These are phyloP conservation scores for Ceryle rudis DNA, from an alignment of 2,797 vertebrate species.

Conservation along the genomic window DNA sequence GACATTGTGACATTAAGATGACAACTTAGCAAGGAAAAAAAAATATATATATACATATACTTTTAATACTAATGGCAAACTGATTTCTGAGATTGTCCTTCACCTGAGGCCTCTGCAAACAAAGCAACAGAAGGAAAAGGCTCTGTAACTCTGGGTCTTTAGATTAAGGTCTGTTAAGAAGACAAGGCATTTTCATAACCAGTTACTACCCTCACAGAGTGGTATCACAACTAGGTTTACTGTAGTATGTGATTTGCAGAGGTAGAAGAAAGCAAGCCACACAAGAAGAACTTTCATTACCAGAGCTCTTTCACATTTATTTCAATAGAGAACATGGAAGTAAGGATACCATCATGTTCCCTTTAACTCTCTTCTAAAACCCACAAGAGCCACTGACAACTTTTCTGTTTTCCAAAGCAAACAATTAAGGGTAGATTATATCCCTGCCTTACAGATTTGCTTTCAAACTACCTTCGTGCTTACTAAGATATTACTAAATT, in stretches of 20 bases:
- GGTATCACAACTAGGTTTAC: background rate
- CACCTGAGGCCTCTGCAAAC: background rate
- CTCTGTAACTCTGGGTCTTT: background rate
- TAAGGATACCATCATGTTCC: background rate
- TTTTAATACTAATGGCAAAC: background rate
- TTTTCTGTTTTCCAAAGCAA: background rate
- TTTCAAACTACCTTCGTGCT: background rate
- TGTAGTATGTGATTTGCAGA: background rate
- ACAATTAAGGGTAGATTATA: background rate
- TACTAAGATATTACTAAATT: background rate
- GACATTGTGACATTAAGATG: background rate
- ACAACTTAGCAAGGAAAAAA: background rate
- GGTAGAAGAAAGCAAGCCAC: background rate
- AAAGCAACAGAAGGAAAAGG: background rate
- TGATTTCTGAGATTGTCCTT: background rate
- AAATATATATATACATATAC: too few species aligned
- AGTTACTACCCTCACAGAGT: background rate
- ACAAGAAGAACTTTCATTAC: background rate
- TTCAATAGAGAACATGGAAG: background rate
- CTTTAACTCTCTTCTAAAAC: background rate
- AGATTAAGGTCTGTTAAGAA: background rate
- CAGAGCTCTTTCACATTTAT: background rate
- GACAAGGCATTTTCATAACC: background rate
- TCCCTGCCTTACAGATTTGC: background rate
- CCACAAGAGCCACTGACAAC: background rate